Evolutionary conservation across 2,888 invertebrate genomes (phyloP).

Genomic region (Noctua janthe): DNA sequence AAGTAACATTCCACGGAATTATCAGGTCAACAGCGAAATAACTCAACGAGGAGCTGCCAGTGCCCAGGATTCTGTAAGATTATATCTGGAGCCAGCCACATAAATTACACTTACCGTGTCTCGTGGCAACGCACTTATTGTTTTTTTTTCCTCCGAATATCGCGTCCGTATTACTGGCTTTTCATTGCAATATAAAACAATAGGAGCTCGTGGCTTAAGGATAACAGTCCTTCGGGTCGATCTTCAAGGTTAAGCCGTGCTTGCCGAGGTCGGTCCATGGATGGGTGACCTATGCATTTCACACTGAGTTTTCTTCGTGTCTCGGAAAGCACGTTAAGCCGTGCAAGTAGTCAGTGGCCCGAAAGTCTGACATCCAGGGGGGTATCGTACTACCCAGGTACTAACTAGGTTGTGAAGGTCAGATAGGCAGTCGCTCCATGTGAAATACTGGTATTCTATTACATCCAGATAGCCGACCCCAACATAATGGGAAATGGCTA

Average conservation of each 20-base stretch:
- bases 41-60: conserved; percentile 63
- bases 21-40: conserved; percentile 67
- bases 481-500: not conserved
- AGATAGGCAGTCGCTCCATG: not conserved
- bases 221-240: not conserved
- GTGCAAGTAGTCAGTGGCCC: not conserved
- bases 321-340: not conserved
- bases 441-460: not conserved
- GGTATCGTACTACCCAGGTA: not conserved
- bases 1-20: conserved; percentile 57
- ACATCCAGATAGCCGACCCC: not conserved
- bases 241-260: not conserved
- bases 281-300: not conserved
- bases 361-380: not conserved
- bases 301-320: not conserved
- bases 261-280: not conserved
- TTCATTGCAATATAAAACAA: not conserved
- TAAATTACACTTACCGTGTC: conserved; percentile 68
- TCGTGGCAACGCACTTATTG: conserved; percentile 61
- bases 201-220: not conserved
- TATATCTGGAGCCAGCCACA: conserved; percentile 66
- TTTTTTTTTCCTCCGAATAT: conserved; percentile 60
- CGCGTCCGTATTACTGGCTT: conserved; percentile 26
- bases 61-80: conserved; percentile 66
- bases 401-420: not conserved